Evolutionary conservation across 2,888 invertebrate species (phyloP).

Genomic region (Perizoma flavofasciatum): DNA sequence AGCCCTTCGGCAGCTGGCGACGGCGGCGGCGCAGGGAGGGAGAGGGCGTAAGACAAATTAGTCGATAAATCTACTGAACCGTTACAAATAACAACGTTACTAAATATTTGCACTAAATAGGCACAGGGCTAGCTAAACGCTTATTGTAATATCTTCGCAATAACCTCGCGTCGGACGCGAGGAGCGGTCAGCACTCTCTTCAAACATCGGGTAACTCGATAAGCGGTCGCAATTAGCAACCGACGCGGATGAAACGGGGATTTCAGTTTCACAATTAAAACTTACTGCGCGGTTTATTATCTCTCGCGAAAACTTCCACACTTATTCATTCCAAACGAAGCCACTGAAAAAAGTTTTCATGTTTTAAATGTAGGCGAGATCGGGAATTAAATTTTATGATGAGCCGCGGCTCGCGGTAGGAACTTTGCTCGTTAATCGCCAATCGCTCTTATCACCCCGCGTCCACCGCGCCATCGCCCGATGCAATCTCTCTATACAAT

Average conservation of each 20-base stretch:
- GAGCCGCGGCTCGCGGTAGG: not conserved
- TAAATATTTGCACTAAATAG: constrained; percentile 13
- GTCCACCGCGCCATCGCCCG: not conserved
- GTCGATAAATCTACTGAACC: constrained; percentile 36
- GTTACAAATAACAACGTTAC: constrained; percentile 33
- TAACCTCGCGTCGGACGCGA: not conserved
- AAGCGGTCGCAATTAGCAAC: constrained; percentile 49
- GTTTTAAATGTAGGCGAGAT: constrained; percentile 41
- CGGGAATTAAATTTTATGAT: constrained; percentile 42
- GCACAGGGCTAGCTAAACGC: too few relatives aligned
- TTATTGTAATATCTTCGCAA: too few relatives aligned
- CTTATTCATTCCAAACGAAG: constrained; percentile 46
- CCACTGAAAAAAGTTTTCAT: constrained; percentile 42
- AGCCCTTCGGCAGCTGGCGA: constrained; percentile 30
- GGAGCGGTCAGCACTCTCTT: constrained; percentile 24
- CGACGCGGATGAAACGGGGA: constrained; percentile 37
- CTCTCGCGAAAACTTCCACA: constrained; percentile 44
- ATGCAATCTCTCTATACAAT: not conserved
- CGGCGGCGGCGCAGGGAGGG: not conserved
- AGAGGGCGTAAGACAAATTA: constrained; percentile 35
- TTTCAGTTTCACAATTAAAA: constrained; percentile 54
- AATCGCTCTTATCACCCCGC: constrained; percentile 3
- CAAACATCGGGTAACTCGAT: constrained; percentile 40
- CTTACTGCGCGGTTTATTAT: constrained; percentile 51
- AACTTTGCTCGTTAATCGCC: constrained; percentile 5